Conservation (phyloP, 2,797 vertebrate species). For the Enteromius paludinosus region DNA sequence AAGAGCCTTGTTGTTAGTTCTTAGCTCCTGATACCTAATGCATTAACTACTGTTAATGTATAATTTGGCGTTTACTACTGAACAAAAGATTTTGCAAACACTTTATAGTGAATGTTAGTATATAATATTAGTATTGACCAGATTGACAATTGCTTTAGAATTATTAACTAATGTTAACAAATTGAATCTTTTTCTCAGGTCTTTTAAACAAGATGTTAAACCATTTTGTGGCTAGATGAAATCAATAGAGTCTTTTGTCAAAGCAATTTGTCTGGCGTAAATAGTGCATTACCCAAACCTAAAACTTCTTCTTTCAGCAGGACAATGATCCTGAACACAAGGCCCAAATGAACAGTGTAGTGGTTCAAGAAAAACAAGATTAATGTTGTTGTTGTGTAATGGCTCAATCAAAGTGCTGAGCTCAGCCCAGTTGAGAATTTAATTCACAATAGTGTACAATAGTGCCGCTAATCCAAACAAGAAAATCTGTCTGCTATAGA, state of each 20-base stretch:
- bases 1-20: background rate
- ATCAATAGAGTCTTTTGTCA: background rate
- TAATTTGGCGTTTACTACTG: background rate
- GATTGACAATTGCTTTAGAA: background rate
- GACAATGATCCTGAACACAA: constrained; percentile 5
- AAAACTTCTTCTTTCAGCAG: constrained; percentile 18
- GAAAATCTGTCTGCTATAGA: background rate
- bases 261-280: background rate
- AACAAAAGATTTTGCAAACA: background rate
- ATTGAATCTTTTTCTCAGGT: background rate
- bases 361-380: constrained; percentile 10
- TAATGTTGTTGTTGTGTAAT: background rate
- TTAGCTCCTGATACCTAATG: background rate
- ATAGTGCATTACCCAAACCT: background rate
- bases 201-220: background rate
- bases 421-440: constrained; percentile 13
- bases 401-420: constrained; percentile 5
- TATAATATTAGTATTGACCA: background rate
- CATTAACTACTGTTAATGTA: background rate
- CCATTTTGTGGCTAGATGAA: background rate
- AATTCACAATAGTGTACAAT: background rate
- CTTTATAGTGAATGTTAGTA: background rate
- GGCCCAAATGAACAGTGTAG: constrained; percentile 6
- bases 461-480: background rate
- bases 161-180: background rate